Base-by-base conservation (phyloP, 2,113 vertebrate genomes). In the Indicator maculatus region DNA sequence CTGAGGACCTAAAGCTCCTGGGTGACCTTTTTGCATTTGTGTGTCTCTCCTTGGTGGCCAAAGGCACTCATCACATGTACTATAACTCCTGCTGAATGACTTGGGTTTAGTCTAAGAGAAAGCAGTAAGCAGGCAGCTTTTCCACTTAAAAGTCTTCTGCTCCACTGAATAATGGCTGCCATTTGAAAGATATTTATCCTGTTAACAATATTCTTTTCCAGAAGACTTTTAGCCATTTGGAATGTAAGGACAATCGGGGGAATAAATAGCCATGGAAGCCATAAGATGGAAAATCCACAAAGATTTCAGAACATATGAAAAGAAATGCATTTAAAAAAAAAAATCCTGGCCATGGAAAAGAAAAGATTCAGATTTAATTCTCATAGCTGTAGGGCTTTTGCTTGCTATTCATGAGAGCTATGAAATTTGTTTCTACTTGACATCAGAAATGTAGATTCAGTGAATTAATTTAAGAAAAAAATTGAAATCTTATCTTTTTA, bases 361-460 rank as follows among this genome's bases (percentile, higher is more conserved):
- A 79, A 88, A 96, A 96, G 81, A 78, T 87, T 96, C 88, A 71
- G 33, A 96, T 89, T 96, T 96, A 97, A 95, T 88, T 94, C 78
- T 95, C 61, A 81, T 95, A 61, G 92, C 95, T 92, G 38, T 80
- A 89, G 95, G 95, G 88, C 86, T 96, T 97, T 96, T 95, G 85
- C 88, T 97, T 90, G 78, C 93, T 90, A 80, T 72, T 91, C 95
- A 93, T 93, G 90, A 95, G 47, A 83, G 93, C 83, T 86, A 77
- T 30, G 84, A 88, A 93, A 96, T 95, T 95, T 1, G 4, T 67
- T 95, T 97, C 87, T 87, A 72, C 86, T 95, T 95, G 91, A 96
- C 92, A 97, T 96, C 89, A 97, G 96, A 97, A 98, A 97, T 96
- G 95, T 91, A 98, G 96, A 98, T 97, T 96, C 83, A 74, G 82